A percentile compares a stretch with the other conserved stretches of the same genome.
These are phyloP conservation scores for Phaedon cochleariae DNA, from an alignment of 2,888 invertebrate species.

Conservation along the genomic window DNA sequence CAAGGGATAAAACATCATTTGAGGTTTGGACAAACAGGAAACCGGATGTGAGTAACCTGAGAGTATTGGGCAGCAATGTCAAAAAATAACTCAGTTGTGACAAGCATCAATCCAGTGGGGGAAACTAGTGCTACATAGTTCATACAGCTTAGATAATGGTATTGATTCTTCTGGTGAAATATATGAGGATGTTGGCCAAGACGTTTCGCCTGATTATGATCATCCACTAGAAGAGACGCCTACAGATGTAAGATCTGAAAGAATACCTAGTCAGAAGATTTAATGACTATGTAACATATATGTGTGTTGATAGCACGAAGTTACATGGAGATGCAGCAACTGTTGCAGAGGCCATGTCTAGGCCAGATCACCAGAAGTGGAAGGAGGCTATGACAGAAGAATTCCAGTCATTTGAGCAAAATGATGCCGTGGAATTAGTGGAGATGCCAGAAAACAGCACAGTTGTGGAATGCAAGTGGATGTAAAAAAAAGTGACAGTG, in stretches of 20 bases:
- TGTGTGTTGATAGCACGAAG: not conserved
- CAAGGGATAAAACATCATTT: conserved; percentile 8
- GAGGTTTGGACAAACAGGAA: conserved; percentile 16
- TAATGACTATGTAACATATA: not conserved
- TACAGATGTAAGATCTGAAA: not conserved
- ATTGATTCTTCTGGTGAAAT: not conserved
- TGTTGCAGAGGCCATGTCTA: not conserved
- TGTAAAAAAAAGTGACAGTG: conserved; percentile 43
- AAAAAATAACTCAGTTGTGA: not conserved
- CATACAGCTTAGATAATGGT: not conserved
- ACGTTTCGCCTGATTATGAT: not conserved
- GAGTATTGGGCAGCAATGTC: conserved; percentile 31
- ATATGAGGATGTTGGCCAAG: not conserved
- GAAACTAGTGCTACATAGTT: not conserved
- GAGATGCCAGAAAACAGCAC: conserved; percentile 38
- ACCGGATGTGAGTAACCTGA: conserved; percentile 40
- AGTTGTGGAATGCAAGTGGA: conserved; percentile 50
- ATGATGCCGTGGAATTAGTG: conserved; percentile 47
- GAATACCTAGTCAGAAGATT: not conserved
- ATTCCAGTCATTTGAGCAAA: conserved; percentile 45
- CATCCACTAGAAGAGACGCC: not conserved
- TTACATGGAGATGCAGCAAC: not conserved
- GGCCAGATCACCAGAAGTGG: conserved; percentile 27
- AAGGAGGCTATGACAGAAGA: conserved; percentile 48
- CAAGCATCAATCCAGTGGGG: not conserved